phyloP scores from a whole-genome alignment of 2,113 vertebrate species.

The Rhagologus leucostigma region DNA sequence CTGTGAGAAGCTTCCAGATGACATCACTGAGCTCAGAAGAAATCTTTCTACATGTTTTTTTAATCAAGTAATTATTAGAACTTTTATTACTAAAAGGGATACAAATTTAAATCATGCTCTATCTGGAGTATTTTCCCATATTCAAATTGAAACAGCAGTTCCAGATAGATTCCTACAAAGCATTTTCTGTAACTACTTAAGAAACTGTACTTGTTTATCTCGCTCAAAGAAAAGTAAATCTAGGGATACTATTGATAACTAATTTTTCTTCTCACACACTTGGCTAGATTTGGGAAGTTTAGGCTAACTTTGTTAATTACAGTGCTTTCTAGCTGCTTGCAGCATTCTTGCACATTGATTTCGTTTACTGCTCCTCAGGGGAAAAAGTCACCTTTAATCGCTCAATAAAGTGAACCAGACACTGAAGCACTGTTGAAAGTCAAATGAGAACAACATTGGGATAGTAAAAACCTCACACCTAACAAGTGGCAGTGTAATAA shows the following conservation, averaged over 20 bases:
- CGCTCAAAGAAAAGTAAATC: background rate
- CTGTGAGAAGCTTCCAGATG: background rate
- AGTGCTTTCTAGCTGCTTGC: background rate
- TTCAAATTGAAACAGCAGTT: background rate
- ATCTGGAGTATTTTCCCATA: background rate
- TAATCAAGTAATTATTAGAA: background rate
- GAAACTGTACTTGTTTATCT: background rate
- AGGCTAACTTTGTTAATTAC: conserved; percentile 5
- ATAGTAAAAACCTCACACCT: background rate
- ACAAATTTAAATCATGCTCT: background rate
- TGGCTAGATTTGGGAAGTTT: background rate
- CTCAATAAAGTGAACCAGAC: background rate
- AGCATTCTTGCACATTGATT: conserved; percentile 18
- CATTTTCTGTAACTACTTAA: background rate
- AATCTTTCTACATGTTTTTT: background rate
- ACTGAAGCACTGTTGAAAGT: background rate
- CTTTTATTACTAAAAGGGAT: background rate
- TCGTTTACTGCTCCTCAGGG: background rate
- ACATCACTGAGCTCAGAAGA: background rate
- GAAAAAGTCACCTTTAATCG: background rate
- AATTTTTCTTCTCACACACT: background rate
- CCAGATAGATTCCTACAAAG: background rate
- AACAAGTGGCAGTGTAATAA: background rate
- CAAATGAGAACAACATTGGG: background rate
- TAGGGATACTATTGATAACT: background rate